These are phyloP conservation scores for Montipora efflorescens DNA, from an alignment of 64 coral and sea anemone genomes.

Conservation along the genomic window DNA sequence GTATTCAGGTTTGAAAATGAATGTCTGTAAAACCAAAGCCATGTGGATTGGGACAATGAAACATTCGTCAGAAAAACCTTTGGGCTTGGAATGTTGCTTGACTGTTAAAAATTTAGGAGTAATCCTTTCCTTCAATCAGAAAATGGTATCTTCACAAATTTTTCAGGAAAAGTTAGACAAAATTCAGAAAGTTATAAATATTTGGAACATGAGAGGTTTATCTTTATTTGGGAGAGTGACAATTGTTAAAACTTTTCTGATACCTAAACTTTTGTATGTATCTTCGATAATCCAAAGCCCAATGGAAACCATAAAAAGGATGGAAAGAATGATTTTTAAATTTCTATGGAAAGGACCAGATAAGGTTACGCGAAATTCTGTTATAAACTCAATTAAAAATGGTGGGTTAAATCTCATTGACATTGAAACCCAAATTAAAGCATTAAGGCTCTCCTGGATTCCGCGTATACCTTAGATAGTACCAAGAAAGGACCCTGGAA, in stretches of 20 bases:
- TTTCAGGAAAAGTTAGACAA: neutral
- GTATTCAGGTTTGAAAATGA: neutral
- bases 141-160: neutral
- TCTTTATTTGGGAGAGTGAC: neutral
- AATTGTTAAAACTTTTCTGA: slow-evolving; percentile 16
- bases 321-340: slow-evolving; percentile 31
- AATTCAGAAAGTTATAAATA: neutral
- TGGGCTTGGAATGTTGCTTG: neutral
- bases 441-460: neutral
- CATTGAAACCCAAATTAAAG: slow-evolving; percentile 20
- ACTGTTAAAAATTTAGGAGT: neutral
- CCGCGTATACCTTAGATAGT: neutral
- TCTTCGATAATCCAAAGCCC: slow-evolving; percentile 9
- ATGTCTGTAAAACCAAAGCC: neutral
- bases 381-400: neutral
- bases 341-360: slow-evolving; percentile 46
- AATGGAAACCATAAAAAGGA: neutral
- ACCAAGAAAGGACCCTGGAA: slow-evolving; percentile 16
- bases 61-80: neutral
- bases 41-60: neutral
- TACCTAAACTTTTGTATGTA: slow-evolving; percentile 25
- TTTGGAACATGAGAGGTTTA: too few species aligned
- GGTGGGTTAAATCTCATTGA: slow-evolving; percentile 30
- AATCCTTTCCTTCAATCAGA: neutral
- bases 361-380: neutral